phyloP scores from a whole-genome alignment of 2,113 vertebrate genomes.

The Puma concolor region DNA sequence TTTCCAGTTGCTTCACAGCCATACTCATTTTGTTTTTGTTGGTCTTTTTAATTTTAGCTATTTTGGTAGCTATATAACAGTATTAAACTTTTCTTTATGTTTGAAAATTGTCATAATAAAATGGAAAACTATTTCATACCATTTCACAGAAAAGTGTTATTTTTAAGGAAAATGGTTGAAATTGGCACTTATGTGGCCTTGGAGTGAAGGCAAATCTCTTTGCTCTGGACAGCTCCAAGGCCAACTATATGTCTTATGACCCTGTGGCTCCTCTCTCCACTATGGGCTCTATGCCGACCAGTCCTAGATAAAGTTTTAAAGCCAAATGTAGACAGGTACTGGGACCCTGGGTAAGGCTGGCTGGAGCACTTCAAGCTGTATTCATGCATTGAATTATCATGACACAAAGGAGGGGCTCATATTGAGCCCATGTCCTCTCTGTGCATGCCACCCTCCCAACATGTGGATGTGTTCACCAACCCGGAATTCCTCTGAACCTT shows the following conservation, averaged over 20 bases:
- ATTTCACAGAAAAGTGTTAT: not conserved
- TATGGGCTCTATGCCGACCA: not conserved
- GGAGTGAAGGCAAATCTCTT: not conserved
- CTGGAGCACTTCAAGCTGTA: not conserved
- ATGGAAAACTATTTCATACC: not conserved
- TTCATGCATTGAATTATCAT: rapidly evolving
- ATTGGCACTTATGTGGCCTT: not conserved
- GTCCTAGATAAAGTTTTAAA: not conserved
- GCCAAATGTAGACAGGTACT: not conserved
- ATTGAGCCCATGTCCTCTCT: not conserved
- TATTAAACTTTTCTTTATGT: not conserved
- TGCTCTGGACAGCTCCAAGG: not conserved
- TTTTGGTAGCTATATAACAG: not conserved
- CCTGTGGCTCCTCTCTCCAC: not conserved
- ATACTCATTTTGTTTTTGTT: not conserved
- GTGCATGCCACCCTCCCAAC: not conserved
- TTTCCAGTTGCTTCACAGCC: not conserved
- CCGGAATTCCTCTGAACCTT: not conserved
- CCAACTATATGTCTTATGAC: not conserved
- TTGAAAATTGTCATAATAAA: not conserved
- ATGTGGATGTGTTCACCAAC: not conserved
- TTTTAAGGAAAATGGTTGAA: not conserved
- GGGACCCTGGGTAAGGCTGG: too few species aligned
- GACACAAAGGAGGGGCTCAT: not conserved
- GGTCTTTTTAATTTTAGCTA: not conserved